Conservation (phyloP, 2,797 vertebrate species). For the Betta splendens region DNA sequence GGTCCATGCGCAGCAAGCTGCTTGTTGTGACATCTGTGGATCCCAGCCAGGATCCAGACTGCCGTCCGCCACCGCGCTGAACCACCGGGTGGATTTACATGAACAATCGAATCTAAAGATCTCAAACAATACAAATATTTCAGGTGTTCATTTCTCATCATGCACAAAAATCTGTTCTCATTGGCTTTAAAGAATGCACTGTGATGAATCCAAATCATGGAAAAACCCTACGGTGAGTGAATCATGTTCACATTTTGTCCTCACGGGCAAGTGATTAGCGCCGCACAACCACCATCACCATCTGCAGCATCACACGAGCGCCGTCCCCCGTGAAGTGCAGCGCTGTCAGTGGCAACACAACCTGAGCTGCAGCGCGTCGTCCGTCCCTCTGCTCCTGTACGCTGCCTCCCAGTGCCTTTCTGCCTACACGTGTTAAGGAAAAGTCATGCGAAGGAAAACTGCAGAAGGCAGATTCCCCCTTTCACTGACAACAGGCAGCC, state of each 20-base stretch:
- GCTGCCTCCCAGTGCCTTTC: background rate
- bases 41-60: no score
- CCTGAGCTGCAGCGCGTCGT: conserved; percentile 12
- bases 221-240: conserved; percentile 5
- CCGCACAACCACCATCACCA: conserved; percentile 41
- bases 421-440: conserved; percentile 11
- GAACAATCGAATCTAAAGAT: no score
- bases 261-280: conserved; percentile 29
- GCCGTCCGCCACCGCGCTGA: no score
- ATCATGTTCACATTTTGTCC: conserved; percentile 15
- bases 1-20: no score
- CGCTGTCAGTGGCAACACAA: conserved; percentile 18
- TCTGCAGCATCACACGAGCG: conserved; percentile 27
- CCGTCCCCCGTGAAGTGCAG: conserved; percentile 30
- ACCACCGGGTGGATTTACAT: no score
- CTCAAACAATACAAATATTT: no score
- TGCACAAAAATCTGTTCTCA: no score
- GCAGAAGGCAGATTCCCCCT: conserved; percentile 17
- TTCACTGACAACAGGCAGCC: conserved; percentile 31
- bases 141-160: no score
- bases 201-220: background rate
- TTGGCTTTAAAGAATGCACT: background rate
- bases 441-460: background rate
- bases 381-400: background rate
- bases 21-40: no score